phyloP scores from a whole-genome alignment of 2,888 invertebrate genomes.

The Liposcelis brunnea region DNA sequence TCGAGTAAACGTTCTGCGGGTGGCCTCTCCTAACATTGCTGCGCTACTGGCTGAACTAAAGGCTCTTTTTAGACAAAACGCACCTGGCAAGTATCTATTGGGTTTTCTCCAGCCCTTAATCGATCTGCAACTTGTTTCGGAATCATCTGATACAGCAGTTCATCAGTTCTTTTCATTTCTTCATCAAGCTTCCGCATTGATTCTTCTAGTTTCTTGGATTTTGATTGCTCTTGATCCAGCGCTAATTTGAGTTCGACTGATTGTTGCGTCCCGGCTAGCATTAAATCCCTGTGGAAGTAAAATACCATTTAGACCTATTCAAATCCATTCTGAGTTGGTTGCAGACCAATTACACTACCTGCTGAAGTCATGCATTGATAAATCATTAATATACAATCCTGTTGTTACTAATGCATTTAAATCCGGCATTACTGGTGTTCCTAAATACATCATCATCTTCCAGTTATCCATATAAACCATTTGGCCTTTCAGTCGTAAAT shows the following conservation, averaged over 20 bases:
- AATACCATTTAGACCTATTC: too few species aligned
- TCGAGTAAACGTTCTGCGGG: too few species aligned
- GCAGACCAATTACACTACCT: conserved; percentile 36
- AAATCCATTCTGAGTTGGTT: too few species aligned
- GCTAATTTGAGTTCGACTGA: conserved; percentile 91
- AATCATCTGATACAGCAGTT: conserved; percentile 95
- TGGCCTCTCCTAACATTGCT: too few species aligned
- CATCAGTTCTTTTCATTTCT: conserved; percentile 91
- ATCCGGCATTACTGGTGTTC: conserved; percentile 92
- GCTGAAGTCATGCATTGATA: conserved; percentile 98
- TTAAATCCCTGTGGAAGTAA: conserved; percentile 56
- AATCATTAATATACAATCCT: conserved; percentile 90
- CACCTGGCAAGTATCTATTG: conserved; percentile 94
- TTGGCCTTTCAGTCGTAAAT: conserved; percentile 76
- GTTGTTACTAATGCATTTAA: conserved; percentile 81
- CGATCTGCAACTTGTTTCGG: conserved; percentile 94
- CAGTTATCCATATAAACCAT: conserved; percentile 99
- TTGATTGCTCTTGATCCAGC: conserved; percentile 89
- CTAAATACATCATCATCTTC: conserved; percentile 93
- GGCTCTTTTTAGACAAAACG: background rate
- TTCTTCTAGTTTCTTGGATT: conserved; percentile 88
- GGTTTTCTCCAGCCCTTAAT: conserved; percentile 81
- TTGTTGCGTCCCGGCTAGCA: conserved; percentile 93
- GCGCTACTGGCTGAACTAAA: too few species aligned
- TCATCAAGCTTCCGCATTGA: conserved; percentile 91